Base-by-base conservation (phyloP, 2,113 vertebrate species). In the Pycnonotus jocosus region DNA sequence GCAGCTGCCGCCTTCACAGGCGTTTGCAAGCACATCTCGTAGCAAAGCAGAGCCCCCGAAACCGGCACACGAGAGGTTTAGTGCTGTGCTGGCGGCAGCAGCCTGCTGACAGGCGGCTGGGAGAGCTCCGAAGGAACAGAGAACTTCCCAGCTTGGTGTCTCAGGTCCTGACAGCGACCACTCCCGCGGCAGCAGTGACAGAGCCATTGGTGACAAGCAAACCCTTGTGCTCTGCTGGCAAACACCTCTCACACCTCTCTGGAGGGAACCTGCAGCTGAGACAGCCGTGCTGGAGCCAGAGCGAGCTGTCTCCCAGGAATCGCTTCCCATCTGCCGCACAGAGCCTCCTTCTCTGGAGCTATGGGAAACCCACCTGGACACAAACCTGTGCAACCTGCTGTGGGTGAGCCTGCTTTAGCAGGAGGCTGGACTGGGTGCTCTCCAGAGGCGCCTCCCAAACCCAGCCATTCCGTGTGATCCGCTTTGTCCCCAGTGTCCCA, bases 201-300 rank as follows among this genome's bases (percentile, higher is more conserved):
- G 57, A 44, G 30, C 56, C 35, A 2, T n/a, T 10, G 33, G 31
- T 23, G 78, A 58, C 28, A 14, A 47, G 40, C 15, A 53, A 69
- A 79, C 7, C 66, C 74, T 66, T 30, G 48, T 51, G 53, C 66
- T 44, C 19, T 30, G 51, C 65, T 78, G 50, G 69, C 64, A 47
- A 56, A 50, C 47, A 16, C n/a, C 6, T 44, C 61, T 48, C 11
- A 0, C 6, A 3, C 2, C 30, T 2, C 1, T 38, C 38, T 38
- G n/a, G 37, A 13, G 61, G 38, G 51, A 42, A 23, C 25, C 27
- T 79, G 70, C 4, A 6, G 10, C 60, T 25, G 71, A 68, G 61
- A 5, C 51, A 66, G 61, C 60, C 5, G 3, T 37, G 50, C 25
- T 62, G 4, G 7, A 77, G 51, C 12, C 74, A 6, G 71, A 60